Base-by-base conservation (phyloP, 2,113 vertebrate genomes). In the Indicator maculatus region DNA sequence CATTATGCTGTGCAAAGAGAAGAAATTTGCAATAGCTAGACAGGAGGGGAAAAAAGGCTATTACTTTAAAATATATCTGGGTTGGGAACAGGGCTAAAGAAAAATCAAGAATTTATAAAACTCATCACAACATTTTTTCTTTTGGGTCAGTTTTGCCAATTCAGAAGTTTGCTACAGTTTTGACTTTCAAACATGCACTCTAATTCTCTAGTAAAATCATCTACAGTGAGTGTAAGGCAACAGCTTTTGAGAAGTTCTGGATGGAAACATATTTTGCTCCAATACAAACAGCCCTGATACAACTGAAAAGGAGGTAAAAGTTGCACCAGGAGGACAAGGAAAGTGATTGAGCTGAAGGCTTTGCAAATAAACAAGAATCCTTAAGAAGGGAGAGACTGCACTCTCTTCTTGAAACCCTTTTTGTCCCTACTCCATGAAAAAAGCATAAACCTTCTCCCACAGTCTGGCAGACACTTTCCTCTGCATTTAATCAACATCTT, bases 401-500 rank as follows among this genome's bases (percentile, higher is more conserved):
- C 6, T 30, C 20, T 82, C 26, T 7, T 85, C 45, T 70, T 1
- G 5, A 74, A 89, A 92, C 45, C 38, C 71, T 79, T 91, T 93
- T 79, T 92, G 84, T 78, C 89, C 75, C 63, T 67, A 36, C 15
- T 83, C 55, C 38, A 33, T 38, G 26, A 92, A 85, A 53, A 53
- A 83, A 77, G 31, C 47, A 60, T 17, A 83, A 73, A 91, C 60
- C 27, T 55, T 86, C 84, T 89, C 82, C 93, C 11, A 15, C 60
- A 88, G 65, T 77, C 75, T 95, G 87, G 85, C 93, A 88, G 71
- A 85, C 67, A 64, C 71, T 79, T 93, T 59, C 12, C 26, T 67
- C 75, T 93, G 93, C 41, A 70, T 87, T 93, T 91, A 92, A 93
- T 94, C 89, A 96, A 74, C 52, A 39, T 92, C 95, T 93, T 94